Evolutionary conservation across 2,113 vertebrate species (phyloP).

Genomic region (Sinosuthora webbiana): DNA sequence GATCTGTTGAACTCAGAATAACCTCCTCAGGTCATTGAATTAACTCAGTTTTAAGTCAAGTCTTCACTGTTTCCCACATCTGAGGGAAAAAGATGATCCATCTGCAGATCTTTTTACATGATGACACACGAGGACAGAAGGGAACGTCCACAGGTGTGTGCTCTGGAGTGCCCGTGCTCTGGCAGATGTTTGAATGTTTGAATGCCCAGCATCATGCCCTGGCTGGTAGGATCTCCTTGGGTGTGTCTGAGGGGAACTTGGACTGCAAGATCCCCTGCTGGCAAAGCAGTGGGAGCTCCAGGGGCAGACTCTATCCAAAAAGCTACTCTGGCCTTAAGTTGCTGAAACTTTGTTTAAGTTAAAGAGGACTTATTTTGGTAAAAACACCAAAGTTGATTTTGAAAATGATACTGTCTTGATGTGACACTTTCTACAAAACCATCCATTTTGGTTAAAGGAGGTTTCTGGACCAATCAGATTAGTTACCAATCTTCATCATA

Average conservation of each 20-base stretch:
- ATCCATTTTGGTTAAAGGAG: neutral
- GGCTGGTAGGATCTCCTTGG: neutral
- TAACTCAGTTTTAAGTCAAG: neutral
- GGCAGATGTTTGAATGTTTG: neutral
- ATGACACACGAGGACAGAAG: neutral
- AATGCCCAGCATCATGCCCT: neutral
- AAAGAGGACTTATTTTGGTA: neutral
- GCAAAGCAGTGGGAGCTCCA: neutral
- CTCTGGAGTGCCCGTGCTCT: neutral
- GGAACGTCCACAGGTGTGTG: neutral
- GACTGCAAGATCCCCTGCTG: neutral
- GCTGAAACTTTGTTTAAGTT: neutral
- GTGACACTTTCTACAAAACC: neutral
- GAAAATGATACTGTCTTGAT: neutral
- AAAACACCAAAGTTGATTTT: neutral
- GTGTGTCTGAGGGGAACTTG: neutral
- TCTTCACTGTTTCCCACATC: neutral
- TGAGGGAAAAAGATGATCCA: neutral
- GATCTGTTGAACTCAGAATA: neutral
- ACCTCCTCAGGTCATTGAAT: neutral
- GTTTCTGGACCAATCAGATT: neutral
- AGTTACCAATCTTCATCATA: neutral
- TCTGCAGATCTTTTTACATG: neutral
- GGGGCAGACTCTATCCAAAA: neutral
- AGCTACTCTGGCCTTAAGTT: neutral